These are phyloP conservation scores for Eutolmus rufibarbis DNA, from an alignment of 2,888 invertebrate genomes.

Conservation along the genomic window DNA sequence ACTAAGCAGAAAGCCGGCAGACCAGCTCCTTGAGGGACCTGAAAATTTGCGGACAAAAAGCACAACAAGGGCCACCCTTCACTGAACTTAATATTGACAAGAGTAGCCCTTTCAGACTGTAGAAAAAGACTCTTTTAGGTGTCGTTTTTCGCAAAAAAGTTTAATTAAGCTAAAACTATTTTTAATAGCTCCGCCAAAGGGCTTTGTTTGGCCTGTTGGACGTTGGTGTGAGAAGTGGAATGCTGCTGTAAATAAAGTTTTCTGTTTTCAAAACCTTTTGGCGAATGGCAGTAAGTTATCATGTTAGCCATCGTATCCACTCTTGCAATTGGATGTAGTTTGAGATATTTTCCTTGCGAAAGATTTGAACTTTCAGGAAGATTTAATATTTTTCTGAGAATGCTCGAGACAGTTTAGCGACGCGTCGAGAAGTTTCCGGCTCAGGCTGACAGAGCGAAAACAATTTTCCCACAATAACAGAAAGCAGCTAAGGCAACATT, in stretches of 20 bases:
- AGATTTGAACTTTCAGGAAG: not conserved
- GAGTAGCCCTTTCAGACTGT: not conserved
- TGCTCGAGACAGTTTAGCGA: not conserved
- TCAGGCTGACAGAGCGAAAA: not conserved
- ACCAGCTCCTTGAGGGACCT: not conserved
- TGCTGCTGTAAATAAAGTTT: not conserved
- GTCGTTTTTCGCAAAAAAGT: not conserved
- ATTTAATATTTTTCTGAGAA: not conserved
- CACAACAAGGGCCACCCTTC: not conserved
- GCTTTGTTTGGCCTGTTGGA: not conserved
- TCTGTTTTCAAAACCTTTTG: not conserved
- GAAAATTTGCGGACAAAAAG: not conserved
- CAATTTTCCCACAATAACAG: not conserved
- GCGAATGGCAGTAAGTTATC: not conserved
- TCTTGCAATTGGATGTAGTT: not conserved
- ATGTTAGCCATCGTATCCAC: not conserved
- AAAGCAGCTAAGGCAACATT: not conserved
- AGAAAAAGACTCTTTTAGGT: not conserved
- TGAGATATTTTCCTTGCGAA: not conserved
- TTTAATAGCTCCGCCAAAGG: not conserved
- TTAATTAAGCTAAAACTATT: not conserved
- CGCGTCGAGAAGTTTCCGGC: not conserved
- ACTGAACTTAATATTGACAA: not conserved
- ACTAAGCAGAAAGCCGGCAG: not conserved
- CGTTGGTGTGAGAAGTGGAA: not conserved